Evolutionary conservation across 2,797 vertebrate species (phyloP).

Genomic region (Botia kubotai): DNA sequence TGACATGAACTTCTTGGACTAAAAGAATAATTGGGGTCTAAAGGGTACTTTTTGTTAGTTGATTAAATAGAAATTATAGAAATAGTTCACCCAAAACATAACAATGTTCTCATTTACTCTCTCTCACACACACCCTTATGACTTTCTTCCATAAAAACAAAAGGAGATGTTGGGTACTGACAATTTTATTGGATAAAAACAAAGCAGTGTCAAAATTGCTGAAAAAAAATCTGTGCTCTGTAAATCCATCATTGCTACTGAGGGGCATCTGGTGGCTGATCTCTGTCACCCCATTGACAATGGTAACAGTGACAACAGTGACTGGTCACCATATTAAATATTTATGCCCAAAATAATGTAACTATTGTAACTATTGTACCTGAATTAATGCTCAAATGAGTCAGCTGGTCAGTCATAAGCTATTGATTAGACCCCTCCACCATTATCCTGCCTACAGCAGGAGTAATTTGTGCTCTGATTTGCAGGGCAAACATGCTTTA

Average conservation of each 20-base stretch:
- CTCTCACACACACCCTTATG: no score
- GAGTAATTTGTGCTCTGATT: conserved; percentile 41
- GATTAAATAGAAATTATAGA: no score
- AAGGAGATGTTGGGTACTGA: no score
- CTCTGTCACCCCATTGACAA: background rate
- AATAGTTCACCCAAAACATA: no score
- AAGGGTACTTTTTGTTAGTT: no score
- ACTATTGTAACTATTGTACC: conserved; percentile 42
- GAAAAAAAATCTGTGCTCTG: background rate
- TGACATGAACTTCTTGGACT: background rate
- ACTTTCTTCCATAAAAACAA: no score
- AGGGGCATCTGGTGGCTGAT: background rate
- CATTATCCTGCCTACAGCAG: conserved; percentile 31
- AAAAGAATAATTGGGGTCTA: no score
- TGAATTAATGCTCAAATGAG: conserved; percentile 14
- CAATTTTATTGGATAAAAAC: no score
- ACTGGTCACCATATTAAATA: background rate
- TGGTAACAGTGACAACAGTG: background rate
- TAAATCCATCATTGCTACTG: background rate
- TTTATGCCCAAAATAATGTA: conserved; percentile 16
- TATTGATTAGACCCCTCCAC: conserved; percentile 27
- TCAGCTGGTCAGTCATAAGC: conserved; percentile 41
- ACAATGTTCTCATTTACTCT: no score
- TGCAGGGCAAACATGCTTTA: conserved; percentile 38
- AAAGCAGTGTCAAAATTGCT: no score